Conservation (phyloP, 2,888 invertebrate species). For the Andrena dorsata region DNA sequence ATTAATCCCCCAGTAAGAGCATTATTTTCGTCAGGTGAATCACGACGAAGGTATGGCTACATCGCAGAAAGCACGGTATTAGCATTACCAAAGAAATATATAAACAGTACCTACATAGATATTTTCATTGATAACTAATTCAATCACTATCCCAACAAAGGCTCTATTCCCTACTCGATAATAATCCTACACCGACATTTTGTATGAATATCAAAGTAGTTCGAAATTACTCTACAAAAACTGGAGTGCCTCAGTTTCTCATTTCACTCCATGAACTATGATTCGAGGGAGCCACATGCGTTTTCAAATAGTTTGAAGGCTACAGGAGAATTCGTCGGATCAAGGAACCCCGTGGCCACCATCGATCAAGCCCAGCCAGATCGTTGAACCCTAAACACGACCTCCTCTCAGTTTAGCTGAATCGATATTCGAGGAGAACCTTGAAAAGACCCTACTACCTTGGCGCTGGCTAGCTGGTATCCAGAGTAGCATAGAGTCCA, state of each 20-base stretch:
- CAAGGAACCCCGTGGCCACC: background rate
- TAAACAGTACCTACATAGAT: background rate
- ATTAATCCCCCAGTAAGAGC: conserved; percentile 33
- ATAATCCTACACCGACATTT: too few relatives aligned
- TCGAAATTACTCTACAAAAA: background rate
- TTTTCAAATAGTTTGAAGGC: background rate
- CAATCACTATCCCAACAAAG: too few relatives aligned
- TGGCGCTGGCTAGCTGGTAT: conserved; percentile 27
- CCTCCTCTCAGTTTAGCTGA: conserved; percentile 53
- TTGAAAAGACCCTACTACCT: conserved; percentile 52
- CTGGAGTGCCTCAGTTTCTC: background rate
- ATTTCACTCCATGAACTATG: background rate
- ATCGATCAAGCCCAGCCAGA: conserved; percentile 32
- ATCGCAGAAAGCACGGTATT: background rate
- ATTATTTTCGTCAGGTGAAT: conserved; percentile 46
- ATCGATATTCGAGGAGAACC: conserved; percentile 62
- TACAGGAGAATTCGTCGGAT: background rate
- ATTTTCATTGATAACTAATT: too few relatives aligned
- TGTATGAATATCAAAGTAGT: too few relatives aligned
- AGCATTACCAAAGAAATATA: background rate
- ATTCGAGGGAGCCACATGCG: too few relatives aligned
- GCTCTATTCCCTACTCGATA: too few relatives aligned
- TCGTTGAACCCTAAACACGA: conserved; percentile 64
- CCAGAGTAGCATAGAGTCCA: conserved; percentile 38
- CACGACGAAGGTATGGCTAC: conserved; percentile 1